Evolutionary conservation across 2,113 vertebrate genomes (phyloP), one percentile per base, ranked within the genome.

Genomic region (Xiphophorus couchianus): DNA sequence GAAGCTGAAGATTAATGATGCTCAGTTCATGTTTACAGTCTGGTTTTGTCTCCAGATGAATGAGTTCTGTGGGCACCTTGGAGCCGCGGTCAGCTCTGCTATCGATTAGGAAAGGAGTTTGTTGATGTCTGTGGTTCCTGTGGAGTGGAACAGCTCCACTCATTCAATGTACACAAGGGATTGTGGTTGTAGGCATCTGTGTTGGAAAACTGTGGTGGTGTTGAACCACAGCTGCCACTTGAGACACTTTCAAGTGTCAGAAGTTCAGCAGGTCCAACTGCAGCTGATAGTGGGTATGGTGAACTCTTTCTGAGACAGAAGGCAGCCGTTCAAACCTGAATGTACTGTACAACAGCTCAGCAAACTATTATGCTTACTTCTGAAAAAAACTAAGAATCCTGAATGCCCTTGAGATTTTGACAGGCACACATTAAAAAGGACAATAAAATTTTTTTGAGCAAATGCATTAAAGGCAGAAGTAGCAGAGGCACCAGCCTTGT

Each of bases 21-120:
- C 22, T 71, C 31, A 76, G 19, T 54, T 69, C 66, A 51, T 73
- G 54, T 64, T 84, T 82, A 76, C 69, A 65, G 66, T 83, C 74
- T 83, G 79, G 73, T 68, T 71, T 54, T n/a, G 33, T 72, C 77
- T 84, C 62, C 75, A 84, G 69, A 66, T 61, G 65, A 81, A 85
- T 81, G 60, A 87, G 91, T 89, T 74, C 84, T 82, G 69, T 74
- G 66, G 74, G 69, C 35, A 73, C 58, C 44, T 71, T 62, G 64
- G 81, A 90, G 77, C 87, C 86, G 51, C 39, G 70, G 76, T 62
- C 37, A 17, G 27, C 62, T 88, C 91, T 93, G 90, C 85, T 72
- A 86, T 78, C 68, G 77, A 92, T 94, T 92, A 91, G 80, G 83
- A 91, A 91, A 84, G 87, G 80, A 79, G 62, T 85, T 83, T 90